These are phyloP conservation scores for Helarctos malayanus DNA, from an alignment of 2,797 vertebrate species.

Conservation along the genomic window DNA sequence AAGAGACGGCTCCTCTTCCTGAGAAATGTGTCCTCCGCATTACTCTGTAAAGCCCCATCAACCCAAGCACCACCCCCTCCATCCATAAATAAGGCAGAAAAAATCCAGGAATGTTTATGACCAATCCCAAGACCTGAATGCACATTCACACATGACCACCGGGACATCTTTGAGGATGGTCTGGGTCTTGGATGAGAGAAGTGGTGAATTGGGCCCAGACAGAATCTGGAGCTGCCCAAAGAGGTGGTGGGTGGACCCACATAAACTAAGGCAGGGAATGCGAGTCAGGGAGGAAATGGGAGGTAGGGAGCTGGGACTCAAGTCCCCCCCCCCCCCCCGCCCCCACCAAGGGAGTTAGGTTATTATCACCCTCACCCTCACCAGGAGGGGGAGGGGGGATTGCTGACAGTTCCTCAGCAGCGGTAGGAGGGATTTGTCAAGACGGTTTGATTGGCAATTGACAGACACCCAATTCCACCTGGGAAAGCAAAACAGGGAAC, in stretches of 20 bases:
- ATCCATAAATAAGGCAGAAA: constrained; percentile 24
- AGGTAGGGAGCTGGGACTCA: neutral
- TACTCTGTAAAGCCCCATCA: neutral
- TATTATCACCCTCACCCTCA: too few relatives aligned
- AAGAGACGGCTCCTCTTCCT: neutral
- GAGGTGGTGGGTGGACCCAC: neutral
- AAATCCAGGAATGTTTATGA: neutral
- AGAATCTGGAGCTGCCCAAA: neutral
- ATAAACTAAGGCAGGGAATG: neutral
- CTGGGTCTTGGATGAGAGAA: neutral
- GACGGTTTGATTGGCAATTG: neutral
- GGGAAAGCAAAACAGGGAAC: neutral
- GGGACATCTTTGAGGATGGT: neutral
- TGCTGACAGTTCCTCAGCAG: constrained; percentile 21
- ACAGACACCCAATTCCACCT: neutral
- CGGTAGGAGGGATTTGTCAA: neutral
- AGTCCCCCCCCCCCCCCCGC: neutral
- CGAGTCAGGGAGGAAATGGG: neutral
- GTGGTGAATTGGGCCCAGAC: neutral
- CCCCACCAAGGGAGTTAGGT: neutral
- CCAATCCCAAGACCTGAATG: neutral
- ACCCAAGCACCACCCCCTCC: neutral
- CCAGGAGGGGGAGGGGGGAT: neutral
- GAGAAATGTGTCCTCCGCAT: neutral
- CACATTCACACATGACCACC: too few relatives aligned